Conservation (phyloP, 1,140 invertebrate species). For the Tenebrio molitor region DNA sequence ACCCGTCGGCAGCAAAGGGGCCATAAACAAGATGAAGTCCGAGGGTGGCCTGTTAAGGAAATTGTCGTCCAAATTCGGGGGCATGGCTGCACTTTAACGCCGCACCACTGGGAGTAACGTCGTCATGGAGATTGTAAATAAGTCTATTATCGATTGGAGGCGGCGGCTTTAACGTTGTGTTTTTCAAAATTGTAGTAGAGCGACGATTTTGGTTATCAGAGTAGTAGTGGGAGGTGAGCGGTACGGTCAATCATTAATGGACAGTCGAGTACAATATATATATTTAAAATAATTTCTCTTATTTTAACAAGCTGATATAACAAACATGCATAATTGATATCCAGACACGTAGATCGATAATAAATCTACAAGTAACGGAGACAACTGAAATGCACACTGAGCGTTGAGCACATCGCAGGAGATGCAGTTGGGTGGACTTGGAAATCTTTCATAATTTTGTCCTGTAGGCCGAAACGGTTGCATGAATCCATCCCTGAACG, state of each 20-base stretch:
- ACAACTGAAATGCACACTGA: neutral
- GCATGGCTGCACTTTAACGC: conserved; percentile 13
- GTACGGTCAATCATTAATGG: too few species aligned
- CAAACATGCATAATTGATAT: conserved; percentile 44
- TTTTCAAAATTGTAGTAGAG: too few species aligned
- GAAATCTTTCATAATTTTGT: neutral
- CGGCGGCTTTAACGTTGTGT: neutral
- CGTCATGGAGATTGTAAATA: conserved; percentile 37
- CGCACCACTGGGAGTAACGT: conserved; percentile 14
- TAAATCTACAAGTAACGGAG: conserved; percentile 28
- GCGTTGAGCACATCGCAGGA: conserved; percentile 6
- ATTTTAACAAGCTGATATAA: conserved; percentile 41
- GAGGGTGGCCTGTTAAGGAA: conserved; percentile 7
- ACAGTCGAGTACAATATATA: conserved; percentile 42
- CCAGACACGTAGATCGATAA: conserved; percentile 36
- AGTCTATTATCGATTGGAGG: neutral
- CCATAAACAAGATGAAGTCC: conserved; percentile 19
- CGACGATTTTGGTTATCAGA: too few species aligned
- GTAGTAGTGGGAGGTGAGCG: too few species aligned
- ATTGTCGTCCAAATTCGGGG: conserved; percentile 19
- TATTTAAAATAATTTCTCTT: conserved; percentile 43
- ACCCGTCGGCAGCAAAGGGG: conserved; percentile 1
- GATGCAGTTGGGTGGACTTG: conserved; percentile 5
- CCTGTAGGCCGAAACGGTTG: conserved; percentile 6
- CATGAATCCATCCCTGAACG: conserved; percentile 10